Evolutionary conservation across 2,888 invertebrate genomes (phyloP), one percentile per base, ranked within the genome.

Genomic region (Melanostoma scalare): DNA sequence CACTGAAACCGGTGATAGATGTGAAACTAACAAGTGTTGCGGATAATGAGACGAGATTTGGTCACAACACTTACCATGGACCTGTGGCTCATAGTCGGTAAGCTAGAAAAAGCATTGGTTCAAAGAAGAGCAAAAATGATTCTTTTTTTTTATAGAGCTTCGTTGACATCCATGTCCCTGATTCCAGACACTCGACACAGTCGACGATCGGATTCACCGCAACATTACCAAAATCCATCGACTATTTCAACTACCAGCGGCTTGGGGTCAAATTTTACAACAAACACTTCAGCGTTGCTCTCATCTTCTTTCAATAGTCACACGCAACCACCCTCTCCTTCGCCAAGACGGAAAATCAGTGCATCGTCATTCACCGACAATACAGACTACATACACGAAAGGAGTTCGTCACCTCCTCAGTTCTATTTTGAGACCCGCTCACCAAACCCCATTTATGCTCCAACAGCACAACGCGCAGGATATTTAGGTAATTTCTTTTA

Each of bases 61-160:
- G 94, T 48, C 96, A 97, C 90, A 96, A 97, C 91, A 97, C 97
- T 1, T 98, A 97, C 92, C 98, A 97, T 91, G 98, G 97, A 0
- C 96, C 96, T 53, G 94, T 95, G 4, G 92, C 95, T 82, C 96
- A 96, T 88, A 93, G 94, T 93, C 93, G 87, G 93, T 93, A n/a
- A 90, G 91, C 89, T 52, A 5, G 4, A 65, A 1, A 6, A 56
- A 6, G 31, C 6, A 33, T 35, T 5, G 6, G 6, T 53, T 4
- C 3, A 42, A 5, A 33, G 33, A 10, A n/a, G 1, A 9, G 20
- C 1, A 36, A 10, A 33, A 60, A n/a, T 20, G n/a, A 9, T 6
- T 10, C 38, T 30, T 33, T 36, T 9, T 30, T n/a, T 35, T 2
- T 4, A 30, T 42, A 88, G 88, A 69, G 85, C 87, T 38, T 84